phyloP scores from a whole-genome alignment of 2,113 vertebrate genomes.

The Benitochromis conjunctus region DNA sequence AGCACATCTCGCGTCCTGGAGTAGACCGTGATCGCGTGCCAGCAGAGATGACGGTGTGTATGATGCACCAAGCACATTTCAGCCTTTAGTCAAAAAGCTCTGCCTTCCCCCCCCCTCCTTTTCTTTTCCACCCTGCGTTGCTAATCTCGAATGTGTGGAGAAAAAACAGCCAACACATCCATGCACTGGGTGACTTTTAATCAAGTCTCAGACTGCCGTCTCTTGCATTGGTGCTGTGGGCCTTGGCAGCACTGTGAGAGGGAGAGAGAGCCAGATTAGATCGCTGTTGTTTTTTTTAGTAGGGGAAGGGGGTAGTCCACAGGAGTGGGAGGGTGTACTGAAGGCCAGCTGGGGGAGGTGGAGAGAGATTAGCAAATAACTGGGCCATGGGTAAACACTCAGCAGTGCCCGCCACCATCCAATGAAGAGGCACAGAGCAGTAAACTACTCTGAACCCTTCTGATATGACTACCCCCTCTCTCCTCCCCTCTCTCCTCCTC shows the following conservation, averaged over 20 bases:
- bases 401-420: constrained; percentile 45
- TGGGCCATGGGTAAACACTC: constrained; percentile 73
- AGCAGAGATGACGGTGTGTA: neutral
- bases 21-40: neutral
- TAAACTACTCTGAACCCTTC: constrained; percentile 52
- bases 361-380: constrained; percentile 68
- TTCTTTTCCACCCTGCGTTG: neutral
- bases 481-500: constrained; percentile 7
- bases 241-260: constrained; percentile 45
- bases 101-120: neutral
- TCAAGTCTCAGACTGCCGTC: constrained; percentile 32
- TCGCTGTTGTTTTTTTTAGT: constrained; percentile 61
- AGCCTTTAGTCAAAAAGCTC: neutral
- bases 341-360: constrained; percentile 52
- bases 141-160: neutral
- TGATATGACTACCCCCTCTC: constrained; percentile 43
- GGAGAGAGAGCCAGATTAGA: constrained; percentile 53
- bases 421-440: constrained; percentile 49
- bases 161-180: neutral
- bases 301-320: constrained; percentile 35
- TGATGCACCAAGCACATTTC: neutral
- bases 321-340: constrained; percentile 32
- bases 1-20: neutral
- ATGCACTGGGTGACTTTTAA: constrained; percentile 37
- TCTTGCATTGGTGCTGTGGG: constrained; percentile 36